Conservation (phyloP, 2,113 vertebrate species). For the Lagenorhynchus albirostris region DNA sequence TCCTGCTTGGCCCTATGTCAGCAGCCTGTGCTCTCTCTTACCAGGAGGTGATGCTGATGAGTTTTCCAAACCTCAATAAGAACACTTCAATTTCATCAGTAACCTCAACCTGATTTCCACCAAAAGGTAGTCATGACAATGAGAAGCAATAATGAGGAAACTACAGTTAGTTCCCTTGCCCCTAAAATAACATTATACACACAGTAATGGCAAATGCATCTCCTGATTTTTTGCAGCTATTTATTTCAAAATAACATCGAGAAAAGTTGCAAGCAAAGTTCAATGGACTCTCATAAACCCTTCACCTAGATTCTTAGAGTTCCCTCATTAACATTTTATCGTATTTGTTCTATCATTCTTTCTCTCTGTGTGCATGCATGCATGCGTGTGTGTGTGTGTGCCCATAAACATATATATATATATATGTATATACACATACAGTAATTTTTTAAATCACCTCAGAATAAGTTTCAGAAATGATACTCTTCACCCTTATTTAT, state of each 20-base stretch:
- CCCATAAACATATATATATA: neutral
- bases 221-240: neutral
- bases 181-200: accelerated
- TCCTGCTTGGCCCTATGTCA: neutral
- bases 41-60: accelerated
- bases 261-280: neutral
- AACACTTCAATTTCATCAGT: accelerated
- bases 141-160: accelerated
- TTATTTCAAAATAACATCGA: neutral
- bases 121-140: neutral
- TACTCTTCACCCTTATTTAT: neutral
- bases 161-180: neutral
- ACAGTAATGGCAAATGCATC: accelerated
- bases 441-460: neutral
- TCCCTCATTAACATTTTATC: neutral
- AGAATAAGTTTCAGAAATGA: neutral
- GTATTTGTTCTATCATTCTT: neutral
- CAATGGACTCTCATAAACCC: neutral
- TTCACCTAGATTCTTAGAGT: neutral
- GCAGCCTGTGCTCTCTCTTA: no score
- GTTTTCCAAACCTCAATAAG: neutral
- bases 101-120: neutral
- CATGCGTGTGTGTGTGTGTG: neutral
- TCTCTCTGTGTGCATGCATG: neutral
- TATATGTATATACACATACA: neutral